phyloP scores from a whole-genome alignment of 2,888 invertebrate genomes.

The Caenorhabditis virilis region DNA sequence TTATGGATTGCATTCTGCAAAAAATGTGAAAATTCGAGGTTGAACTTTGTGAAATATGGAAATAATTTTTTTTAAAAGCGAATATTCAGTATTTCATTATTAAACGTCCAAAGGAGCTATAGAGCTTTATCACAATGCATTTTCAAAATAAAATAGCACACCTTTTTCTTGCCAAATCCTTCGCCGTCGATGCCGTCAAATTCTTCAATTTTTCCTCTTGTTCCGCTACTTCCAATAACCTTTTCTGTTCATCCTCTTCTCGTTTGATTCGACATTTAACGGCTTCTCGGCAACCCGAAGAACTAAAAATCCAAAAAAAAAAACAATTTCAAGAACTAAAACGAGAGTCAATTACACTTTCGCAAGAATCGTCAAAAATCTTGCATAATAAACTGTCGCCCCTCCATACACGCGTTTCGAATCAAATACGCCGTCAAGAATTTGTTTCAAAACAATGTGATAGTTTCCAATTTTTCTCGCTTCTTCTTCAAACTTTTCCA shows the following conservation, averaged over 20 bases:
- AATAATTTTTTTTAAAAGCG: too few species aligned
- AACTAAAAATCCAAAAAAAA: neutral
- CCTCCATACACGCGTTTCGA: constrained; percentile 32
- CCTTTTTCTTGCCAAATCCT: neutral
- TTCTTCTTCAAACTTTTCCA: constrained; percentile 5
- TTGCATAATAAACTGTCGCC: constrained; percentile 28
- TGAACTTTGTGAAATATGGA: too few species aligned
- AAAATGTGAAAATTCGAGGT: neutral
- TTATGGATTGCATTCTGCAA: constrained; percentile 15
- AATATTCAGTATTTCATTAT: too few species aligned
- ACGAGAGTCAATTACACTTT: too few species aligned
- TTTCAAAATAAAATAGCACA: too few species aligned
- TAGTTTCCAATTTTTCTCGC: constrained; percentile 6
- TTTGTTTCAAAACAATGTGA: constrained; percentile 8
- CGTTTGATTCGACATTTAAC: too few species aligned
- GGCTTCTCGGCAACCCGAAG: neutral
- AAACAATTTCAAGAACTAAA: too few species aligned
- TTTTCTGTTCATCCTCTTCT: constrained; percentile 5
- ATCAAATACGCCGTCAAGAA: constrained; percentile 18
- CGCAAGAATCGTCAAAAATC: constrained; percentile 32
- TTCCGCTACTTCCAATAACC: neutral
- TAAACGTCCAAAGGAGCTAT: too few species aligned
- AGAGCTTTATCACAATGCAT: too few species aligned
- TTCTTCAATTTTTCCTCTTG: neutral
- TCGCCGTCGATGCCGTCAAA: neutral